Base-by-base conservation (phyloP, 2,797 vertebrate species). In the Tenualosa thibaudeaui region DNA sequence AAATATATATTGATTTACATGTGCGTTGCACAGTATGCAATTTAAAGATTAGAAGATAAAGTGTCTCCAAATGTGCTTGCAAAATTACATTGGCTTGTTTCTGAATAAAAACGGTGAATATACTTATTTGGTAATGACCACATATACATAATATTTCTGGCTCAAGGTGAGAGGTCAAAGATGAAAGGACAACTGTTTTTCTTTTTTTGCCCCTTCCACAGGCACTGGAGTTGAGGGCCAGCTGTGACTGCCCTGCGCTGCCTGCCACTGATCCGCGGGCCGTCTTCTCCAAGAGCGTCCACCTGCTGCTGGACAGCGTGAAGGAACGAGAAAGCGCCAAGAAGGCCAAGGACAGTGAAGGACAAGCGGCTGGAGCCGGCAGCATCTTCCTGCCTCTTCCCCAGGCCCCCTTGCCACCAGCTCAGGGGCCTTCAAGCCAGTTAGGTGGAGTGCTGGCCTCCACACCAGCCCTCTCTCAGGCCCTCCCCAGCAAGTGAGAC, bases 191-290 rank as follows among this genome's bases (percentile, higher is more conserved):
- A 81, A 54, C 53, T 40, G 7, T 49, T 24, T 58, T 40, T 51
- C 49, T 81, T 10, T 82, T 9, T 31, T 31, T 31, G 31, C 31
- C 90, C 85, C 88, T 82, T 82, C 53, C 84, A n/a, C 92, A 99
- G 98, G 97, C 97, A 89, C 93, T 99, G 91, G 94, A 97, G 94
- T 89, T 99, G 90, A 96, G 98, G 88, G 96, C 96, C 84, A 92
- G 82, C 65, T 99, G 98, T 85, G 90, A 93, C 82, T 99, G 98
- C 84, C 97, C 98, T 0, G 91, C 95, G 26, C 96, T 99, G 60
- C 94, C 97, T 82, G 92, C 91, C 81, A 87, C 93, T 9, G 98
- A 99, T 92, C 98, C 98, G 87, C 96, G 97, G 4, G 90, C 90
- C 37, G 85, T 95, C 86, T 99, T 99, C 93, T 94, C 84, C 89